These are phyloP conservation scores for Clytia hemisphaerica DNA, from an alignment of 30 jellyfish, hydroid and myxozoan genomes.

Conservation along the genomic window DNA sequence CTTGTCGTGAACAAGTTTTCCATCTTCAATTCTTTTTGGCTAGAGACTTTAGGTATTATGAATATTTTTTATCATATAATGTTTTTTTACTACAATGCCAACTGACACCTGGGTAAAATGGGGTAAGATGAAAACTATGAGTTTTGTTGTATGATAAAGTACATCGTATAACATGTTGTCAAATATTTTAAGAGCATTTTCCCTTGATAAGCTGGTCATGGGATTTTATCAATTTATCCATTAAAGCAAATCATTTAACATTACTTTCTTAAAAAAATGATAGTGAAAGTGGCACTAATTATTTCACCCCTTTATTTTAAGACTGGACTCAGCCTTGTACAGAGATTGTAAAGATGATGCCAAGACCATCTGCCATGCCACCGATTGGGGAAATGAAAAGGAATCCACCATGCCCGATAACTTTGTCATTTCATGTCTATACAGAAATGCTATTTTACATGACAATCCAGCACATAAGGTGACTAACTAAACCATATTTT, in stretches of 20 bases:
- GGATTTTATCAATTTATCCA: too few relatives aligned
- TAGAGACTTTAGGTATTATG: constrained; percentile 97
- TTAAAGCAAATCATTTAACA: neutral
- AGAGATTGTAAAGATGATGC: constrained; percentile 88
- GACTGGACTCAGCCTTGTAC: constrained; percentile 75
- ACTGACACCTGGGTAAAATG: too few relatives aligned
- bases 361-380: constrained; percentile 75
- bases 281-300: neutral
- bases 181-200: too few relatives aligned
- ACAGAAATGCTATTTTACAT: constrained; percentile 57
- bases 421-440: constrained; percentile 75
- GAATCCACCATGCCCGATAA: constrained; percentile 73
- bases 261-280: too few relatives aligned
- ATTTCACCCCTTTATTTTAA: neutral
- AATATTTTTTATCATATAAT: too few relatives aligned
- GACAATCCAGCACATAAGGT: too few relatives aligned
- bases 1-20: constrained; percentile 71
- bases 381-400: constrained; percentile 31
- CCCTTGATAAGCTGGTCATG: too few relatives aligned
- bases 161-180: too few relatives aligned
- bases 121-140: too few relatives aligned
- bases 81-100: too few relatives aligned
- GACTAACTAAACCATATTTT: too few relatives aligned
- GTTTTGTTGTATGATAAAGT: too few relatives aligned
- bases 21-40: constrained; percentile 89